A percentile compares a stretch with the other conserved stretches of the same genome.
phyloP scores from a whole-genome alignment of 2,797 vertebrate species.

The Pogonophryne albipinna region DNA sequence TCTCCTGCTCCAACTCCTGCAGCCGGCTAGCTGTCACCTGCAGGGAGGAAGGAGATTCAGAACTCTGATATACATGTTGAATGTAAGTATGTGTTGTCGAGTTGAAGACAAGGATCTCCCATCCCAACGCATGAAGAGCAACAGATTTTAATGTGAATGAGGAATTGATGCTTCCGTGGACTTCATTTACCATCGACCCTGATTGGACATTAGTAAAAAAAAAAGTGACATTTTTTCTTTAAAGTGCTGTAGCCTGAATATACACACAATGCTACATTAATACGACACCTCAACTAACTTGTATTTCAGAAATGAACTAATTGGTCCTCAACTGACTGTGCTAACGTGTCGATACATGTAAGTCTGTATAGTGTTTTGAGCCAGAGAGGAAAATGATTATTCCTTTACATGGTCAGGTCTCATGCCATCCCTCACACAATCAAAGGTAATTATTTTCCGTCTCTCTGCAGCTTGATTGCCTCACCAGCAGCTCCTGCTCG shows the following conservation, averaged over 20 bases:
- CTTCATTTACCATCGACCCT: too few species aligned
- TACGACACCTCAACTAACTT: background rate
- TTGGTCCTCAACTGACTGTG: background rate
- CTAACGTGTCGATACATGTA: background rate
- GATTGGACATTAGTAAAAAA: too few species aligned
- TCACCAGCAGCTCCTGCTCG: constrained; percentile 91
- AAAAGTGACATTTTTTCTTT: too few species aligned
- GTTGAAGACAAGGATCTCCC: too few species aligned
- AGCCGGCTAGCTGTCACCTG: constrained; percentile 90
- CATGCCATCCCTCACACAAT: background rate
- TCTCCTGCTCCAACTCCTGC: constrained; percentile 93
- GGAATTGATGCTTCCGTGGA: too few species aligned
- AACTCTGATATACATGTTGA: background rate
- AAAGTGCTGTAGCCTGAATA: background rate
- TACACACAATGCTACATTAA: background rate
- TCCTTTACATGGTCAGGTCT: constrained; percentile 1
- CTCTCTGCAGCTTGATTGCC: constrained; percentile 34
- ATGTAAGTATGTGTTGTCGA: background rate
- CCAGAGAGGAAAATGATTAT: background rate
- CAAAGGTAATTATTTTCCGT: constrained; percentile 16
- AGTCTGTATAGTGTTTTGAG: background rate
- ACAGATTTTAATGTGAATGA: too few species aligned
- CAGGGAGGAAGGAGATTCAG: background rate
- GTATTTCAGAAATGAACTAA: background rate
- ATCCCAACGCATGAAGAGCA: too few species aligned